These are phyloP conservation scores for Mormyrus proboscirostris DNA, from an alignment of 2,797 vertebrate species.

Conservation along the genomic window DNA sequence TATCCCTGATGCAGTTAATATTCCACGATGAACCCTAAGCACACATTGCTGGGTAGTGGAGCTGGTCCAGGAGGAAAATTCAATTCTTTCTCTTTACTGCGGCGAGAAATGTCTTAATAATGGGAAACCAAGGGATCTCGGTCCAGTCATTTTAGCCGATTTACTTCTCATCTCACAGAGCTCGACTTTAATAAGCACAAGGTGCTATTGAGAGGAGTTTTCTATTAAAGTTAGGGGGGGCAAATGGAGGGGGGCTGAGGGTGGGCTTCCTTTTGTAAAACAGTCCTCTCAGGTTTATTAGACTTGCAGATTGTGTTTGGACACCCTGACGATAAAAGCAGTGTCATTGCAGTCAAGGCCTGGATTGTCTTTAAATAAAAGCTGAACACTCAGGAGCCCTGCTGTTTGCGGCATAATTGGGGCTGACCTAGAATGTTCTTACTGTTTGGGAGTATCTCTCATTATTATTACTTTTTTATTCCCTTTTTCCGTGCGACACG, in stretches of 20 bases:
- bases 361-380: background rate
- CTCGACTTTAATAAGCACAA: conserved; percentile 30
- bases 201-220: conserved; percentile 29
- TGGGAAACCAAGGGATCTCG: conserved; percentile 28
- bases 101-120: conserved; percentile 43
- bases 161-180: conserved; percentile 28
- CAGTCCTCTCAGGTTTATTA: conserved; percentile 30
- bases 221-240: conserved; percentile 30
- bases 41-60: background rate
- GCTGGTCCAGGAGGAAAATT: conserved; percentile 28
- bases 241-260: background rate
- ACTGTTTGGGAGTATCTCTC: conserved; percentile 10
- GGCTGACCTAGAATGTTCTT: background rate
- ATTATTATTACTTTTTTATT: conserved; percentile 9
- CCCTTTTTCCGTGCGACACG: background rate
- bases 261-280: conserved; percentile 18
- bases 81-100: conserved; percentile 34
- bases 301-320: conserved; percentile 32
- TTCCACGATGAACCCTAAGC: conserved; percentile 35
- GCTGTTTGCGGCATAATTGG: background rate
- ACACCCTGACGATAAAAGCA: conserved; percentile 28
- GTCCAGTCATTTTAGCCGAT: conserved; percentile 30
- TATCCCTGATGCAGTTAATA: conserved; percentile 42
- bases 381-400: background rate
- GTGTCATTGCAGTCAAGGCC: background rate